Evolutionary conservation across 2,113 vertebrate genomes (phyloP).

Genomic region (Petromus typicus): DNA sequence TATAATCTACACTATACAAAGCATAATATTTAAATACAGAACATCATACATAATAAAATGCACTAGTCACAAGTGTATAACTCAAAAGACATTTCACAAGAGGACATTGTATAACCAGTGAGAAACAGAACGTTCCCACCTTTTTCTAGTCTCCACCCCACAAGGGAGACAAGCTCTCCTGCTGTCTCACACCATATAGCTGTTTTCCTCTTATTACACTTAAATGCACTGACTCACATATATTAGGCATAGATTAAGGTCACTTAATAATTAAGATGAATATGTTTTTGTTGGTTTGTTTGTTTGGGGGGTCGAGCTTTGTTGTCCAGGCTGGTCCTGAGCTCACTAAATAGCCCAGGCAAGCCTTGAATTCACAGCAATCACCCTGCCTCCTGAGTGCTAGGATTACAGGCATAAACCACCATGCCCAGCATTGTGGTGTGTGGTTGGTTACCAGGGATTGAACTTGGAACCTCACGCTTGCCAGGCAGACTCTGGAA

Average conservation of each 20-base stretch:
- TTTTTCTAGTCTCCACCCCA: neutral
- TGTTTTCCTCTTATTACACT: neutral
- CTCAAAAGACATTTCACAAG: neutral
- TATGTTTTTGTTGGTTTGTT: too few relatives aligned
- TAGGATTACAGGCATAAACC: too few relatives aligned
- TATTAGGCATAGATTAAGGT: neutral
- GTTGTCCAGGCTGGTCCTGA: too few relatives aligned
- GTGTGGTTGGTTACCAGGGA: too few relatives aligned
- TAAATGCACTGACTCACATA: neutral
- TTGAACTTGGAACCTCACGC: too few relatives aligned
- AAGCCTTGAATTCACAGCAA: too few relatives aligned
- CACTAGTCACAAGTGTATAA: neutral
- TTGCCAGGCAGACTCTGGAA: too few relatives aligned
- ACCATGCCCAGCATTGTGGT: too few relatives aligned
- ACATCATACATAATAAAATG: neutral
- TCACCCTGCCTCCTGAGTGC: too few relatives aligned
- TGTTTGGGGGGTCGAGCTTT: too few relatives aligned
- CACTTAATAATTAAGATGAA: neutral
- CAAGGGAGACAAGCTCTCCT: neutral
- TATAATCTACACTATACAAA: neutral
- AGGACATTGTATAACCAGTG: neutral
- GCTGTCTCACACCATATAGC: neutral
- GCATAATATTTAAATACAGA: neutral
- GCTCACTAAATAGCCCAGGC: too few relatives aligned
- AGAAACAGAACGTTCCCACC: neutral